Percentiles rank a stretch among this genome's conserved stretches.
phyloP scores from a whole-genome alignment of 2,888 invertebrate species.

The Deilephila porcellus region DNA sequence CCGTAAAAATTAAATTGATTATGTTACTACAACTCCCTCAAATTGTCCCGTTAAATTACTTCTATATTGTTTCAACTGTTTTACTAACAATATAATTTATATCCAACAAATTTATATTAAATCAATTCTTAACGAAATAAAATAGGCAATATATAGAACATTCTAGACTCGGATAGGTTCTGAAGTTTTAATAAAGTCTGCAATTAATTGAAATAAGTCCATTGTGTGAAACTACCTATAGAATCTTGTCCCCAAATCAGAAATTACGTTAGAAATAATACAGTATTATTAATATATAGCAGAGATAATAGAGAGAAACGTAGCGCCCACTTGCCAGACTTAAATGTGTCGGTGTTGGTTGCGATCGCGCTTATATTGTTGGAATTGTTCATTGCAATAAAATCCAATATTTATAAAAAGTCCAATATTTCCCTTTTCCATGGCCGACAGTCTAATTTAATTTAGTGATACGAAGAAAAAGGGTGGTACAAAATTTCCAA shows the following conservation, averaged over 20 bases:
- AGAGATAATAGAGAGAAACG: constrained; percentile 38
- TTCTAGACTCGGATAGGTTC: constrained; percentile 15
- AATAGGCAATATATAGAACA: not conserved
- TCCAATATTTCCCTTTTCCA: too few species aligned
- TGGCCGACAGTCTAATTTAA: too few species aligned
- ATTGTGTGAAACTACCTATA: not conserved
- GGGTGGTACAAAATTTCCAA: too few species aligned
- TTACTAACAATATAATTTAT: not conserved
- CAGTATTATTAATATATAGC: constrained; percentile 51
- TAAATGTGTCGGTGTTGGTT: not conserved
- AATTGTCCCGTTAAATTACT: too few species aligned
- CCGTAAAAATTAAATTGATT: too few species aligned
- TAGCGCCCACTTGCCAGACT: constrained; percentile 25
- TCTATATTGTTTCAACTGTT: not conserved
- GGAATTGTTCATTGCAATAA: not conserved
- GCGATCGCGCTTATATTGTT: not conserved
- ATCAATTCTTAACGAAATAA: not conserved
- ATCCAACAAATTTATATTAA: not conserved
- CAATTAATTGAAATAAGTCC: not conserved
- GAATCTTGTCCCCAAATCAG: constrained; percentile 10
- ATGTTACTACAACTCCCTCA: too few species aligned
- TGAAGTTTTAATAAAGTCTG: not conserved
- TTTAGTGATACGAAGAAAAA: too few species aligned
- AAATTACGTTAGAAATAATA: constrained; percentile 40
- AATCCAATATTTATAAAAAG: too few species aligned